Conservation (phyloP, 2,113 vertebrate species). For the Eptesicus fuscus region DNA sequence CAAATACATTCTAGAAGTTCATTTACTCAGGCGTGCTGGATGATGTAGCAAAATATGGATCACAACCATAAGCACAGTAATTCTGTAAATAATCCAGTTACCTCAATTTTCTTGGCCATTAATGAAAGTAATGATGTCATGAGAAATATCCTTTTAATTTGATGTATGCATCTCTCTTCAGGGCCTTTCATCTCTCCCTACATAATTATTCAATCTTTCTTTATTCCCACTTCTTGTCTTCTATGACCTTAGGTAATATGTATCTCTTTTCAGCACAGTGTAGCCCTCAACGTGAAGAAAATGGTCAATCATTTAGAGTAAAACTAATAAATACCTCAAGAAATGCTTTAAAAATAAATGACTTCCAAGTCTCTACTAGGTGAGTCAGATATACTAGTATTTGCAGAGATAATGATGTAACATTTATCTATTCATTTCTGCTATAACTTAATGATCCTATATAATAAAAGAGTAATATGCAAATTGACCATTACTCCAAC, state of each 20-base stretch:
- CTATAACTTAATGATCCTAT: background rate
- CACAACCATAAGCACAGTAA: background rate
- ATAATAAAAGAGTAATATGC: too few species aligned
- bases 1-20: background rate
- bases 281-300: background rate
- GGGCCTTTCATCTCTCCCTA: background rate
- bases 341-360: background rate
- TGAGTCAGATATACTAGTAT: background rate
- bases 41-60: background rate
- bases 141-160: background rate
- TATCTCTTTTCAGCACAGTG: background rate
- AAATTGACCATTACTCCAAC: too few species aligned
- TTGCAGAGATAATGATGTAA: background rate
- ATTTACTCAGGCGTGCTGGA: background rate
- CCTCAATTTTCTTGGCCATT: background rate
- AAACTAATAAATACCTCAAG: constrained; percentile 2
- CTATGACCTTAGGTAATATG: background rate
- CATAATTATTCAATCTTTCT: background rate
- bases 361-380: background rate
- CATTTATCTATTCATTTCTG: background rate
- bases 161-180: background rate
- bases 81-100: constrained; percentile 31
- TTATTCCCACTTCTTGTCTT: background rate
- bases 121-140: background rate
- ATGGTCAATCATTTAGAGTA: background rate